A percentile compares a stretch with the other conserved stretches of the same genome.
phyloP scores from a whole-genome alignment of 2,797 vertebrate species.

The Leucoraja ocellata region DNA sequence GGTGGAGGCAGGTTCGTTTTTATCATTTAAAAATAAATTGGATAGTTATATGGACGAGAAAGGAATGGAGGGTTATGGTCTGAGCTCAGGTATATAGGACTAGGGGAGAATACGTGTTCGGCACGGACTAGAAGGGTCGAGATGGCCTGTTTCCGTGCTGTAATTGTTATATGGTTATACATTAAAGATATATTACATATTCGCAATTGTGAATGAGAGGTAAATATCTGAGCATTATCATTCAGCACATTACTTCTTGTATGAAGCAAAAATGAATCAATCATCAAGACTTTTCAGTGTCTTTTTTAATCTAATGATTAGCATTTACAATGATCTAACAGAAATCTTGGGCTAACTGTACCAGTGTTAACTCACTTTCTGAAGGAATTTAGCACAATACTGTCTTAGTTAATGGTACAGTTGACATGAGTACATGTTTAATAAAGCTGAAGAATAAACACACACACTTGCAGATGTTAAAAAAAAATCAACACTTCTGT shows the following conservation, averaged over 20 bases:
- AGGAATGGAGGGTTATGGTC: too few species aligned
- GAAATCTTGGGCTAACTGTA: background rate
- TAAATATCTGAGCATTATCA: background rate
- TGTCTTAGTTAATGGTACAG: background rate
- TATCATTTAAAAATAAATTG: too few species aligned
- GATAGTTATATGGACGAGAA: too few species aligned
- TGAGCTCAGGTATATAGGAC: too few species aligned
- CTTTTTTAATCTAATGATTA: background rate
- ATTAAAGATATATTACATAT: background rate
- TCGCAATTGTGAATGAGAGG: background rate
- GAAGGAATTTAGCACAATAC: background rate
- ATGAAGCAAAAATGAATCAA: background rate
- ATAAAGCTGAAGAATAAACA: background rate
- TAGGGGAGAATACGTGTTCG: too few species aligned
- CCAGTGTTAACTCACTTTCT: background rate
- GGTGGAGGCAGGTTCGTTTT: too few species aligned
- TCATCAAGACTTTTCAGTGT: background rate
- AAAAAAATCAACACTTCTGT: background rate
- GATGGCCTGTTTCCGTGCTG: too few species aligned
- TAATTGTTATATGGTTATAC: too few species aligned
- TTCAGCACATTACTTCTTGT: background rate
- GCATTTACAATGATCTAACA: background rate
- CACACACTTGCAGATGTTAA: background rate
- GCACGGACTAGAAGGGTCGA: too few species aligned
- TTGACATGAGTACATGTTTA: background rate